Evolutionary conservation across 2,888 invertebrate genomes (phyloP).

Genomic region (Pandemis corylana): DNA sequence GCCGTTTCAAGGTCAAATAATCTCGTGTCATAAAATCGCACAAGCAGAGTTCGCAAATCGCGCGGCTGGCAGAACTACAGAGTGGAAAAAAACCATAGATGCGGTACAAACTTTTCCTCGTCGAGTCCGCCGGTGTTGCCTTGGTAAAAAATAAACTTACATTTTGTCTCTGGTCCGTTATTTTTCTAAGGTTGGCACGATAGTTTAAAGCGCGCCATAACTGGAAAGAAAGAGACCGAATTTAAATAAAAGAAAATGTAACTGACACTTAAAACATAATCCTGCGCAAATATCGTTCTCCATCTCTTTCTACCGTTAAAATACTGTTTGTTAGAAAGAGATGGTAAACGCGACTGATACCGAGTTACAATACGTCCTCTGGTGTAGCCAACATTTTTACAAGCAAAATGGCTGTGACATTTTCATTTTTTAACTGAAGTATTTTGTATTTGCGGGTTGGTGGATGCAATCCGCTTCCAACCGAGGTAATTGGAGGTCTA

Average conservation of each 20-base stretch:
- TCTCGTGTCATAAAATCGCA: constrained; percentile 24
- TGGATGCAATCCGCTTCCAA: too few species aligned
- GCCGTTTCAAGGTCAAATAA: constrained; percentile 13
- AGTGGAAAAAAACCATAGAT: constrained; percentile 9
- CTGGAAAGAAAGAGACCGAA: constrained; percentile 57
- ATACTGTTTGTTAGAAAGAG: too few species aligned
- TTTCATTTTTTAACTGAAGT: not conserved
- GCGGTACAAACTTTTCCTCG: constrained; percentile 34
- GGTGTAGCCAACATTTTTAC: too few species aligned
- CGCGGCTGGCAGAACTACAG: constrained; percentile 25
- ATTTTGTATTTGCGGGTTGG: not conserved
- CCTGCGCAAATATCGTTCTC: too few species aligned
- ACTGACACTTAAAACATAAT: too few species aligned
- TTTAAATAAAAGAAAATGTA: too few species aligned
- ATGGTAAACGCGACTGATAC: too few species aligned
- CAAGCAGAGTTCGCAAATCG: constrained; percentile 32
- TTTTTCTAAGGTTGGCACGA: constrained; percentile 65
- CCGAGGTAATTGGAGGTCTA: too few species aligned
- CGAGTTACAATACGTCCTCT: too few species aligned
- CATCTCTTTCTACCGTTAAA: too few species aligned
- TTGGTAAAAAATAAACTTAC: constrained; percentile 58
- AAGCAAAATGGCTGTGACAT: not conserved
- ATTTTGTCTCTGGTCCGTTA: constrained; percentile 63
- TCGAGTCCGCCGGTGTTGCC: constrained; percentile 14
- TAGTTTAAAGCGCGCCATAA: constrained; percentile 71